Evolutionary conservation across 2,888 invertebrate species (phyloP).

Genomic region (Drosophila crucigera): DNA sequence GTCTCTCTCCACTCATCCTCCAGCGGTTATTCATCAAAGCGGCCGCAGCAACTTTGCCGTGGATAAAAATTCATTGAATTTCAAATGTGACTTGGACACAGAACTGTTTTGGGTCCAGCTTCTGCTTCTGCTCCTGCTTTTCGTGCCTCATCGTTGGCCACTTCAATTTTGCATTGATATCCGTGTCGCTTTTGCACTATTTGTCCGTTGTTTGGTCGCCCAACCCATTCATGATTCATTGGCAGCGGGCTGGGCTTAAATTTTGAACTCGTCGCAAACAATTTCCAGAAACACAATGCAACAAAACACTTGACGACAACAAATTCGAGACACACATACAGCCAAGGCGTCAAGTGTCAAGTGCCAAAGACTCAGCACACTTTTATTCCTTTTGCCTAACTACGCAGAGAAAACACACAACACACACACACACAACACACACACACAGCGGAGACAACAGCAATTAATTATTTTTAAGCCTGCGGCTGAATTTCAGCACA

Average conservation of each 20-base stretch:
- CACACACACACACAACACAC: slow-evolving; percentile 12
- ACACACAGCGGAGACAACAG: slow-evolving; percentile 36
- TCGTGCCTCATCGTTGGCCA: slow-evolving; percentile 63
- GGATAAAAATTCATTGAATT: slow-evolving; percentile 83
- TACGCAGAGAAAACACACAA: slow-evolving; percentile 7
- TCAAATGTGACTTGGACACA: slow-evolving; percentile 74
- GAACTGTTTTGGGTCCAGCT: not conserved
- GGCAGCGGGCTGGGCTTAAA: slow-evolving; percentile 35
- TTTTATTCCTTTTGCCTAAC: slow-evolving; percentile 17
- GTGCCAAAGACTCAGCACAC: slow-evolving; percentile 47
- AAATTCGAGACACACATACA: slow-evolving; percentile 41
- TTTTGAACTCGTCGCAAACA: slow-evolving; percentile 50
- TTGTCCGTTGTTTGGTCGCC: slow-evolving; percentile 2
- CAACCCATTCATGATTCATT: slow-evolving; percentile 71
- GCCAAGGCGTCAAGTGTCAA: slow-evolving; percentile 45
- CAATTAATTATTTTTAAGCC: slow-evolving; percentile 78
- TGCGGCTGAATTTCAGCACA: slow-evolving; percentile 69
- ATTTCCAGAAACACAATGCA: slow-evolving; percentile 41
- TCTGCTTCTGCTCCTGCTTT: not conserved
- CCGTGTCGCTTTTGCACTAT: slow-evolving; percentile 25
- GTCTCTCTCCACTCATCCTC: slow-evolving; percentile 21
- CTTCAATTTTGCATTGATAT: slow-evolving; percentile 77
- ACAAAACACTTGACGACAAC: slow-evolving; percentile 48
- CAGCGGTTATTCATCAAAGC: slow-evolving; percentile 68
- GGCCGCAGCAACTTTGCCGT: slow-evolving; percentile 51